Evolutionary conservation across 2,113 vertebrate species (phyloP).

Genomic region (Zapus hudsonius): DNA sequence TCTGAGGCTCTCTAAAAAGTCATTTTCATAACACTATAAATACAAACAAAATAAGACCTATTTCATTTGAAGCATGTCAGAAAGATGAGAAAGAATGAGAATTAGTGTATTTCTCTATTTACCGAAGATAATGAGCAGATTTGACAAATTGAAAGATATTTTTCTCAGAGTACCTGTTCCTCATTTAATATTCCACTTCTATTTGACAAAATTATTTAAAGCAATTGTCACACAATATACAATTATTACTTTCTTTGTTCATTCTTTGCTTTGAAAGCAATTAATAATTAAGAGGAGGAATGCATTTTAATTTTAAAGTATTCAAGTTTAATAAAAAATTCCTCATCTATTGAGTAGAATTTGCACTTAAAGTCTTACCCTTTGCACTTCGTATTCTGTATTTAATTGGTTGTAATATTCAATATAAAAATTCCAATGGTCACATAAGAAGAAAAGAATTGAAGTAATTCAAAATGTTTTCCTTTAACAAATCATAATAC

Average conservation of each 20-base stretch:
- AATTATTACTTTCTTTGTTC: constrained; percentile 5
- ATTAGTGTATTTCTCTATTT: background rate
- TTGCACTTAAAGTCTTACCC: background rate
- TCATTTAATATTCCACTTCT: background rate
- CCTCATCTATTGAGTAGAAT: background rate
- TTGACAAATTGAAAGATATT: background rate
- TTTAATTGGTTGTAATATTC: constrained; percentile 16
- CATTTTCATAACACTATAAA: constrained; percentile 70
- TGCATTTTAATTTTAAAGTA: constrained; percentile 33
- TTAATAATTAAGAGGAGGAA: constrained; percentile 13
- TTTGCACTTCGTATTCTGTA: background rate
- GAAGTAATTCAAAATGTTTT: background rate
- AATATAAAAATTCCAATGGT: background rate
- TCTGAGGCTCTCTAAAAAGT: constrained; percentile 72
- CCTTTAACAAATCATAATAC: background rate
- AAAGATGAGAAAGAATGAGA: background rate
- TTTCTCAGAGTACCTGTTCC: background rate
- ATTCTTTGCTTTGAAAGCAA: constrained; percentile 16
- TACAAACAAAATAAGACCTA: constrained; percentile 69
- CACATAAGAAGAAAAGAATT: background rate
- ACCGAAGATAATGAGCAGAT: background rate
- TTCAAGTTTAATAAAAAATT: background rate
- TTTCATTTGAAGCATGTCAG: constrained; percentile 29
- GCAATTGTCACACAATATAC: background rate
- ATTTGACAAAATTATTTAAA: constrained; percentile 18